Evolutionary conservation across 2,113 vertebrate genomes (phyloP), one percentile per base, ranked within the genome.

Genomic region (Turnix velox): DNA sequence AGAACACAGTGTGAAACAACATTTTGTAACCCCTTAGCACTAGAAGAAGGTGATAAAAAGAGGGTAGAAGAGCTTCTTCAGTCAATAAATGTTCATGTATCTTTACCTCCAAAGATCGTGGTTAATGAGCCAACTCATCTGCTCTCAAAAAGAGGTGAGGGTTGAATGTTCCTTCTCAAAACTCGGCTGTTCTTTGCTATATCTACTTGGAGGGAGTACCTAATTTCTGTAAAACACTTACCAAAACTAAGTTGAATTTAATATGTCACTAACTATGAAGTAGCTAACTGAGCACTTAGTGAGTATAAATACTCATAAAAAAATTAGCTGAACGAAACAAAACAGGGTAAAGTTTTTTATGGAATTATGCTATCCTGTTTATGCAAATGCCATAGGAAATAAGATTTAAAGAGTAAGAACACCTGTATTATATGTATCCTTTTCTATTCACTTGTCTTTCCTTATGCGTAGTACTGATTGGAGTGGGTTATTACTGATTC

Each of bases 101-200:
- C 96, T 65, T 65, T 98, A 19, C 95, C 95, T 74, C 68, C 89
- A 42, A 85, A 96, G 90, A 77, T 66, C 15, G 74, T 51, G 30
- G 46, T 81, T 90, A 79, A 91, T 48, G 82, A 95, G 30, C 46
- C 94, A 40, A 58, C 96, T 65, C 40, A 30, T 42, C 94, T 93
- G 72, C 97, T 98, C 67, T 98, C 98, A 69, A 98, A 98, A 96
- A 96, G 96, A 94, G 98, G 98, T 98, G 88, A 97, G 89, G 66
- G 73, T 61, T 63, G 9, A 39, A 23, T 80, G 92, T 87, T 87
- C 39, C 17, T 57, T 73, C 69, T 58, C 71, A 46, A 52, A 77
- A 71, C n/a, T 33, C 81, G 10, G 18, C 58, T 87, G 13, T 69
- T 88, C 43, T 69, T 86, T 35, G 49, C 28, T 76, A 8, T 42